phyloP scores from a whole-genome alignment of 2,797 vertebrate species.

The Coendou prehensilis region DNA sequence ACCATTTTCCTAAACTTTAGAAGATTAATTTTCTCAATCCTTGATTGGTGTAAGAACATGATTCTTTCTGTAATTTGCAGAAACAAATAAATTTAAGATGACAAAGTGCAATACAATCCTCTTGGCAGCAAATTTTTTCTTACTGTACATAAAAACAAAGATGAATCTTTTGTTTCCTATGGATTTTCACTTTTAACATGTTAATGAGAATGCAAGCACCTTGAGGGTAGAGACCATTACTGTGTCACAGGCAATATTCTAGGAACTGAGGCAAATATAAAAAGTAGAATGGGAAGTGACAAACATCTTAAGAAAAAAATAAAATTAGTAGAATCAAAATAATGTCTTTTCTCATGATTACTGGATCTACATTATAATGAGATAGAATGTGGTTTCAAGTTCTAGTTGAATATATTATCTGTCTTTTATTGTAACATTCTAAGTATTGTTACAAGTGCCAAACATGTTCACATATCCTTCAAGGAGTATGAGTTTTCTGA shows the following conservation, averaged over 20 bases:
- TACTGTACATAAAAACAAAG: not conserved
- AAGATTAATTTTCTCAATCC: not conserved
- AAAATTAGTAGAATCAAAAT: conserved; percentile 48
- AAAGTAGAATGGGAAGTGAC: not conserved
- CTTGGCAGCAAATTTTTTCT: conserved; percentile 15
- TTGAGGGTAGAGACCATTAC: conserved; percentile 20
- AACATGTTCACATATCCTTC: conserved; percentile 2
- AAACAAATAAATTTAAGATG: conserved; percentile 18
- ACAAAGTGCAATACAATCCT: not conserved
- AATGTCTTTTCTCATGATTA: conserved; percentile 2
- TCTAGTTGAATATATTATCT: not conserved
- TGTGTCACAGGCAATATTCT: not conserved
- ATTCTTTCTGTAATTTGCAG: not conserved
- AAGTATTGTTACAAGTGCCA: conserved; percentile 45
- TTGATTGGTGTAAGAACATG: not conserved
- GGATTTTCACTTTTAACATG: not conserved
- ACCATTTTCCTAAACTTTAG: conserved; percentile 1
- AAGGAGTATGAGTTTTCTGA: not conserved
- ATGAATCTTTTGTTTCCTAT: not conserved
- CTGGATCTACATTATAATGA: conserved; percentile 20
- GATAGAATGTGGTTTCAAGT: conserved; percentile 27
- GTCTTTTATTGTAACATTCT: conserved; percentile 13
- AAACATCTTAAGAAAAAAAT: conserved; percentile 13
- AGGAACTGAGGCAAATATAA: not conserved
- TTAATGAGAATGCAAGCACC: conserved; percentile 36